These are phyloP conservation scores for Sphaerolaimus hirsutus DNA, from an alignment of 2,888 invertebrate genomes.

Conservation along the genomic window DNA sequence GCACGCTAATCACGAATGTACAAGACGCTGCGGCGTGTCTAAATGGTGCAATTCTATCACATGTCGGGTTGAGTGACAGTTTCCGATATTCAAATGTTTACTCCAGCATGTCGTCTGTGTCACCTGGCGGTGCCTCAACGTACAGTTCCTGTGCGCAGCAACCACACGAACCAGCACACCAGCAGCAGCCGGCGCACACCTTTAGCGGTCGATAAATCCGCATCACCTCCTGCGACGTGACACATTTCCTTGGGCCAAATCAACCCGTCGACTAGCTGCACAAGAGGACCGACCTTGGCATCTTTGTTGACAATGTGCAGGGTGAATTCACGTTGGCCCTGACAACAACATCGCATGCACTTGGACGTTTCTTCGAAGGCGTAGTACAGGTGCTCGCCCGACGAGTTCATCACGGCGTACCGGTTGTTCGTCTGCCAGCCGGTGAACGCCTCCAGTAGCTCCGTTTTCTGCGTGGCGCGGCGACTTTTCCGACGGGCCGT, in stretches of 20 bases:
- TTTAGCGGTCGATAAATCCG: constrained; percentile 55
- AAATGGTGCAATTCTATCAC: too few relatives aligned
- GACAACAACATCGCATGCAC: not conserved
- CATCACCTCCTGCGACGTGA: constrained; percentile 48
- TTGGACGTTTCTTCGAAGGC: constrained; percentile 38
- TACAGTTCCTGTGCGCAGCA: constrained; percentile 5
- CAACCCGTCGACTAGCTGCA: too few relatives aligned
- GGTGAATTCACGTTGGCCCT: not conserved
- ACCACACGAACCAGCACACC: constrained; percentile 34
- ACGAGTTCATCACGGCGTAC: constrained; percentile 39
- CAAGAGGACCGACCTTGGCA: not conserved
- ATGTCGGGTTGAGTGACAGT: too few relatives aligned
- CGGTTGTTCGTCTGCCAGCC: constrained; percentile 27
- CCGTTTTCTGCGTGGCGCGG: too few relatives aligned
- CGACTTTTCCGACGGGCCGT: too few relatives aligned
- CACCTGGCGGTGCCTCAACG: constrained; percentile 10
- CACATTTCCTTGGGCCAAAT: too few relatives aligned
- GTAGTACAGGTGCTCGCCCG: constrained; percentile 53
- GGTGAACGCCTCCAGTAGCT: constrained; percentile 20
- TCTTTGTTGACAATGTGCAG: not conserved
- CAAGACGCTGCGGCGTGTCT: too few relatives aligned
- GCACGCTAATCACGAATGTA: too few relatives aligned
- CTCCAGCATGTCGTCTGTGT: too few relatives aligned
- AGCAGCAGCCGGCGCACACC: constrained; percentile 58
- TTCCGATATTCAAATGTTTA: too few relatives aligned